phyloP scores from a whole-genome alignment of 2,888 invertebrate species.

The Dexiosoma caninum region DNA sequence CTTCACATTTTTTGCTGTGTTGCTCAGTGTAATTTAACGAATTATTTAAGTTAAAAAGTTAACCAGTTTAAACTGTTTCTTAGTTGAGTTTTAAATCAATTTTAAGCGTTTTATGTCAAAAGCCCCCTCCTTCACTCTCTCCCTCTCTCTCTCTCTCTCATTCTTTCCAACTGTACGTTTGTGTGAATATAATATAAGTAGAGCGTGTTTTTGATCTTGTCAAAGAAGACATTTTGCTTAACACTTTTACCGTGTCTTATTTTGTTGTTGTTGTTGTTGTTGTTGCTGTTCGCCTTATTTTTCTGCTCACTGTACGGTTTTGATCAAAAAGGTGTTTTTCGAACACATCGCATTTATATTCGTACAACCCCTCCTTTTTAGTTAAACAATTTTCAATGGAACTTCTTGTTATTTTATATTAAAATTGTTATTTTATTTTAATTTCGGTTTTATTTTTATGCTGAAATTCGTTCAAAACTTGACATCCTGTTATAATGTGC shows the following conservation, averaged over 20 bases:
- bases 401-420: not conserved
- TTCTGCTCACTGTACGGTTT: not conserved
- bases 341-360: constrained; percentile 34
- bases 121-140: too few species aligned
- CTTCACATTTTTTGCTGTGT: not conserved
- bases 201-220: constrained; percentile 49
- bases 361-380: constrained; percentile 19
- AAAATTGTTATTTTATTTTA: not conserved
- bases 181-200: not conserved
- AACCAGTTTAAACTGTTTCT: constrained; percentile 33
- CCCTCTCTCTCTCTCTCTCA: too few species aligned
- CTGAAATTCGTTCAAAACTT: constrained; percentile 37
- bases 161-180: not conserved
- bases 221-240: constrained; percentile 63
- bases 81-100: constrained; percentile 13
- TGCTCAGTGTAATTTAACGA: constrained; percentile 11
- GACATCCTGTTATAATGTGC: constrained; percentile 47
- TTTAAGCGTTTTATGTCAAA: too few species aligned
- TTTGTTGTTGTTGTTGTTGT: not conserved
- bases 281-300: not conserved
- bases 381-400: not conserved
- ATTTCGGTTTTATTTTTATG: constrained; percentile 32
- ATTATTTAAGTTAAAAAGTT: constrained; percentile 21
- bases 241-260: constrained; percentile 57
- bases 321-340: constrained; percentile 26